Percentiles rank a stretch among this genome's conserved stretches.
phyloP scores from a whole-genome alignment of 2,797 vertebrate genomes.

The Pangasius djambal region DNA sequence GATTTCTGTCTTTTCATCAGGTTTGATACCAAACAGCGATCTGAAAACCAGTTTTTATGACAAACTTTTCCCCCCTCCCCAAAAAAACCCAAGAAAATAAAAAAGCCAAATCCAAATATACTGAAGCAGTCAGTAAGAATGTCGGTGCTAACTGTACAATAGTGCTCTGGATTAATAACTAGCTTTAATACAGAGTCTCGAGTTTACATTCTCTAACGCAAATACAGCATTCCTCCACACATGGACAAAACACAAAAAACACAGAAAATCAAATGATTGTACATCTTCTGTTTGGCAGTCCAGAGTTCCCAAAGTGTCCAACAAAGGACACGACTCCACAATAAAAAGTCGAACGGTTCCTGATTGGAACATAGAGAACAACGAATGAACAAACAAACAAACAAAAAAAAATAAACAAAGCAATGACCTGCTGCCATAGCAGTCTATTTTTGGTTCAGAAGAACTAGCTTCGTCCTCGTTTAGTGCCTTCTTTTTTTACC shows the following conservation, averaged over 20 bases:
- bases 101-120: constrained; percentile 63
- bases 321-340: constrained; percentile 54
- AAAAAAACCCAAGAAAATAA: not conserved
- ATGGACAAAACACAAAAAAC: constrained; percentile 83
- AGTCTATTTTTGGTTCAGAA: constrained; percentile 86
- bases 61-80: constrained; percentile 14
- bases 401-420: constrained; percentile 44
- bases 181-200: constrained; percentile 75
- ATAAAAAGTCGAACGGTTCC: constrained; percentile 54
- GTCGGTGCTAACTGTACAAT: constrained; percentile 87
- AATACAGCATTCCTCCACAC: constrained; percentile 86
- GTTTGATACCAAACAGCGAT: constrained; percentile 40
- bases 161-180: constrained; percentile 84
- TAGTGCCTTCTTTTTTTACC: constrained; percentile 49
- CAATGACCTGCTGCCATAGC: constrained; percentile 73
- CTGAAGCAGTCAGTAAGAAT: constrained; percentile 76
- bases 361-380: constrained; percentile 74
- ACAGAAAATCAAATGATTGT: constrained; percentile 86
- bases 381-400: constrained; percentile 35
- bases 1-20: constrained; percentile 70
- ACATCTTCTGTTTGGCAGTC: constrained; percentile 78
- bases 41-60: constrained; percentile 49
- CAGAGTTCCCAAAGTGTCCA: constrained; percentile 58
- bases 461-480: constrained; percentile 77
- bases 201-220: constrained; percentile 88